These are phyloP conservation scores for Ctenicera cuprea DNA, from an alignment of 2,888 invertebrate genomes.

Conservation along the genomic window DNA sequence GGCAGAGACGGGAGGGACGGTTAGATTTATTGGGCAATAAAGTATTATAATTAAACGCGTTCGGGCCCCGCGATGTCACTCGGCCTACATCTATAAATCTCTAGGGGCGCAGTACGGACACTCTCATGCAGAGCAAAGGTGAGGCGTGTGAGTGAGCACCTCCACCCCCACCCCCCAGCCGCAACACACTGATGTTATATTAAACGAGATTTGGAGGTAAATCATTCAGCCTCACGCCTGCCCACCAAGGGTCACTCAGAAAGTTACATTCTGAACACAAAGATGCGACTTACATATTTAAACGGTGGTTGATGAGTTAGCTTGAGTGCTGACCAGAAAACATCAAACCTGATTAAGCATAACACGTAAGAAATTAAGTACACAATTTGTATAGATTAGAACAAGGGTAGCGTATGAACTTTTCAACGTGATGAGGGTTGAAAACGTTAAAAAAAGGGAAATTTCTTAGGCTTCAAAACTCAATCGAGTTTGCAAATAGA, in stretches of 20 bases:
- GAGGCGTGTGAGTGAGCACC: slow-evolving; percentile 64
- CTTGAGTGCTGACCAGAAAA: slow-evolving; percentile 4
- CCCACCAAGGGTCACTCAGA: slow-evolving; percentile 46
- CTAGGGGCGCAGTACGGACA: slow-evolving; percentile 73
- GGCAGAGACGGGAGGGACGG: slow-evolving; percentile 72
- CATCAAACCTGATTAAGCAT: neutral
- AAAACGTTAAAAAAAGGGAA: neutral
- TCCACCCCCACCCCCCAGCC: slow-evolving; percentile 52
- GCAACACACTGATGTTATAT: slow-evolving; percentile 61
- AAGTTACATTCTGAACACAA: slow-evolving; percentile 35
- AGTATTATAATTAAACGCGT: slow-evolving; percentile 87
- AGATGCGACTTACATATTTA: slow-evolving; percentile 34
- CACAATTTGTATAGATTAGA: neutral
- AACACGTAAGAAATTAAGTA: neutral
- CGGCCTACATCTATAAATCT: slow-evolving; percentile 73
- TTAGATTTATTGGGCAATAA: slow-evolving; percentile 86
- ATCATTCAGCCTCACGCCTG: slow-evolving; percentile 55
- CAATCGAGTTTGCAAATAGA: neutral
- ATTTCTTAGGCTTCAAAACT: neutral
- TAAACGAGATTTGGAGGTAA: slow-evolving; percentile 61
- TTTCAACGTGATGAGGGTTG: no score
- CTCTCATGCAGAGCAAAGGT: slow-evolving; percentile 79
- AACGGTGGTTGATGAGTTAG: no score
- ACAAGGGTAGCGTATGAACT: neutral
- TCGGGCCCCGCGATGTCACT: slow-evolving; percentile 74